Evolutionary conservation across 2,797 vertebrate species (phyloP).

Genomic region (Melanotaenia maccullochi): DNA sequence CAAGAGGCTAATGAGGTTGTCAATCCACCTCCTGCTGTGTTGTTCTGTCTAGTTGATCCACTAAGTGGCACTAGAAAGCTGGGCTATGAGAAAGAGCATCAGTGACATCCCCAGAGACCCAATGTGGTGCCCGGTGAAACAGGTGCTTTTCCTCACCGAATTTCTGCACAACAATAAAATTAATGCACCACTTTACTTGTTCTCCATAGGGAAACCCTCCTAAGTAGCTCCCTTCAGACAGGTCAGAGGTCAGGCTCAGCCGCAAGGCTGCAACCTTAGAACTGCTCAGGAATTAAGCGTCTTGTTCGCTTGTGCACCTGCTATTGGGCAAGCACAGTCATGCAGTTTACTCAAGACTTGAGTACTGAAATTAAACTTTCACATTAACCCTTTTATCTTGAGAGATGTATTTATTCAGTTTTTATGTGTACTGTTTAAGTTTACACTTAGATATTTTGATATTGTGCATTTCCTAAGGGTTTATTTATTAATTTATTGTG

Average conservation of each 20-base stretch:
- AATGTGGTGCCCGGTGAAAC: slow-evolving; percentile 47
- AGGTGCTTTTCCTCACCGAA: slow-evolving; percentile 59
- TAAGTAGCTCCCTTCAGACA: slow-evolving; percentile 41
- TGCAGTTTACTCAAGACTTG: neutral
- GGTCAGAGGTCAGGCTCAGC: slow-evolving; percentile 71
- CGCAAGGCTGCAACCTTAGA: slow-evolving; percentile 27
- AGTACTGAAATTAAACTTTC: neutral
- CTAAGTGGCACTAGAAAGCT: slow-evolving; percentile 69
- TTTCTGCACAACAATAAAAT: slow-evolving; percentile 58
- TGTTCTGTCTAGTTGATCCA: slow-evolving; percentile 49
- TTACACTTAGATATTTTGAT: neutral
- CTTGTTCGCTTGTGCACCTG: slow-evolving; percentile 60
- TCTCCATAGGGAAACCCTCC: slow-evolving; percentile 32
- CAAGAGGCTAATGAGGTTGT: neutral
- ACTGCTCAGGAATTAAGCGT: slow-evolving; percentile 46
- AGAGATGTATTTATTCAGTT: neutral
- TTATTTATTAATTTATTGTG: too few relatives aligned
- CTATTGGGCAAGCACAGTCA: slow-evolving; percentile 24
- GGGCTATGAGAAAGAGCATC: slow-evolving; percentile 8
- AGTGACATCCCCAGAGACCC: slow-evolving; percentile 3
- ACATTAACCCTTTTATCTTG: neutral
- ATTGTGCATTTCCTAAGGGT: too few relatives aligned
- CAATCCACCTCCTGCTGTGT: neutral
- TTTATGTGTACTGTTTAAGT: neutral
- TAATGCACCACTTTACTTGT: slow-evolving; percentile 66